Evolutionary conservation across 2,888 invertebrate species (phyloP).

Genomic region (Villa cingulata): DNA sequence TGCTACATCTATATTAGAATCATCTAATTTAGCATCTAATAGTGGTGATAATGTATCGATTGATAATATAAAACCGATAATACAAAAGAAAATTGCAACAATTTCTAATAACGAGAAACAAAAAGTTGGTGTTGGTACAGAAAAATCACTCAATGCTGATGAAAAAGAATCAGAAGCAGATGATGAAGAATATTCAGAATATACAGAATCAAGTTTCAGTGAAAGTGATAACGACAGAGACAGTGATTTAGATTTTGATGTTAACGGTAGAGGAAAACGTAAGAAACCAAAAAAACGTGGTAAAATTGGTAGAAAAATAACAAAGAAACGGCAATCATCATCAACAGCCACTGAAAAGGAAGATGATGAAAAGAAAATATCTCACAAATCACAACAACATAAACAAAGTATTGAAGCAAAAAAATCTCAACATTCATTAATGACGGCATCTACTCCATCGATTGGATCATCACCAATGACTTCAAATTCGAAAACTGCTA

Average conservation of each 20-base stretch:
- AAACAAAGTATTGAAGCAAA: constrained; percentile 3
- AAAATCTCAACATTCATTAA: constrained; percentile 15
- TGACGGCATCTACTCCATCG: constrained; percentile 6
- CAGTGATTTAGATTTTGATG: constrained; percentile 49
- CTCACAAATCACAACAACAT: background rate
- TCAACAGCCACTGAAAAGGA: constrained; percentile 6
- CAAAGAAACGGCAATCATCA: constrained; percentile 8
- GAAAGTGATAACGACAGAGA: constrained; percentile 41
- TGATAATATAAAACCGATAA: background rate
- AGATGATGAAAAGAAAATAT: constrained; percentile 6
- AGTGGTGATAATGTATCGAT: too few species aligned
- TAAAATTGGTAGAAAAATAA: background rate
- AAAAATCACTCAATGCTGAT: constrained; percentile 7
- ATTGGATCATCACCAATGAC: too few species aligned
- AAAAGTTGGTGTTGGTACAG: background rate
- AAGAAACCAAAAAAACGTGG: constrained; percentile 18
- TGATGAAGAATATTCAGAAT: constrained; percentile 37
- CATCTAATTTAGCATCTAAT: background rate
- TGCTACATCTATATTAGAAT: background rate
- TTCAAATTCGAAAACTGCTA: background rate
- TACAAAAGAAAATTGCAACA: background rate
- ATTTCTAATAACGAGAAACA: too few species aligned
- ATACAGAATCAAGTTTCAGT: constrained; percentile 39
- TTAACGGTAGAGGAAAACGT: constrained; percentile 37
- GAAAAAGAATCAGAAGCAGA: constrained; percentile 8